A percentile compares a stretch with the other conserved stretches of the same genome.
These are phyloP conservation scores for Tromatobia lineatoria DNA, from an alignment of 2,888 invertebrate genomes.

Conservation along the genomic window DNA sequence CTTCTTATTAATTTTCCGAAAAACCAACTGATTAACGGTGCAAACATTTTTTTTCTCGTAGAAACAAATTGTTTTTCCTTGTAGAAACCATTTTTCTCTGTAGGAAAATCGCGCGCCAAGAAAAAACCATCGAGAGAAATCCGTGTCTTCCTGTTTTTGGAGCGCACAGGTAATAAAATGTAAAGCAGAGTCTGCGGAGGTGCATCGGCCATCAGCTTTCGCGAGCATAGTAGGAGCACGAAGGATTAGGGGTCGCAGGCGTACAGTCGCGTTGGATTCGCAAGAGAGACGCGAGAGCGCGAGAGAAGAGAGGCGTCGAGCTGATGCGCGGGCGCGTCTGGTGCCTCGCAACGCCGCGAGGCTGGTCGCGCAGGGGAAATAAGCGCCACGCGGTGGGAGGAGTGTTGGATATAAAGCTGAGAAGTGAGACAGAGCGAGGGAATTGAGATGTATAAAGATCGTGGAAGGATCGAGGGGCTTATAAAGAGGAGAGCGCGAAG, in stretches of 20 bases:
- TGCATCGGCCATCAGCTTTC: slow-evolving; percentile 37
- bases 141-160: slow-evolving; percentile 45
- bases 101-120: slow-evolving; percentile 6
- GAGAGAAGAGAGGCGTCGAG: not conserved
- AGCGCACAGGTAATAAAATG: slow-evolving; percentile 48
- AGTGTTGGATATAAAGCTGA: slow-evolving; percentile 35
- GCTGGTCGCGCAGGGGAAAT: slow-evolving; percentile 12
- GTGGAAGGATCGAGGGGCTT: slow-evolving; percentile 12
- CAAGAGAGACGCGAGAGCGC: slow-evolving; percentile 44
- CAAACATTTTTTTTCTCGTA: no score
- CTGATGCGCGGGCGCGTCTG: slow-evolving; percentile 44
- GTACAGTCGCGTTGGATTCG: slow-evolving; percentile 76
- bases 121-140: slow-evolving; percentile 34
- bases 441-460: slow-evolving; percentile 48
- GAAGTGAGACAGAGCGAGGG: slow-evolving; percentile 31
- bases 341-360: slow-evolving; percentile 1
- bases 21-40: no score
- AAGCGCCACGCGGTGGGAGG: slow-evolving; percentile 2
- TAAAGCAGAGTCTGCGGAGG: slow-evolving; percentile 13
- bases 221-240: slow-evolving; percentile 44
- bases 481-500: slow-evolving; percentile 34
- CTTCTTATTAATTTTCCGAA: no score
- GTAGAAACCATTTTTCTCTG: not conserved
- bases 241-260: slow-evolving; percentile 77
- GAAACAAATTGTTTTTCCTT: not conserved